Base-by-base conservation (phyloP, 1,140 invertebrate species). In the Physella acuta region DNA sequence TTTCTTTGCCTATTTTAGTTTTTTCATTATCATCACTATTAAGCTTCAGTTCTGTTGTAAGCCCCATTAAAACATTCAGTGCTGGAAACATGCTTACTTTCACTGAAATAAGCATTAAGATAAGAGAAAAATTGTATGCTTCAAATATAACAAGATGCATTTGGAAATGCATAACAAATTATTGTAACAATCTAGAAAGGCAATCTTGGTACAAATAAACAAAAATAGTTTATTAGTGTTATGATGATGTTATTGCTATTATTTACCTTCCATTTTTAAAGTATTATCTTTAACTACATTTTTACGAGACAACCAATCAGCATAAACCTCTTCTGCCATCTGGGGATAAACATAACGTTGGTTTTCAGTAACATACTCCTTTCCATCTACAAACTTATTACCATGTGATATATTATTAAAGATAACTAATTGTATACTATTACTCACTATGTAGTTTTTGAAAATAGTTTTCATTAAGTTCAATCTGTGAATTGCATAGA, bases 401-500 rank as follows among this genome's bases (percentile, higher is more conserved):
- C n/a, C 44, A 11, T 49, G 11, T 49, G 44, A 49, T n/a, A 49
- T 49, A 14, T 49, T n/a, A 49, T 14, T 14, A 49, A 49, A 14
- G 44, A 14, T 49, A 14, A 14, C n/a, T 49, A 14, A 49, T 14
- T 11, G 44, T 11, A 49, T n/a, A 49, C 11, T 14, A n/a, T n/a
- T 14, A 64, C 62, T 64, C n/a, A 64, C 62, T 17, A 52, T 52
- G 36, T 33, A 64, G 28, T 52, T 28, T 33, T 34, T 34, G 17
- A 64, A 52, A n/a, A 64, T 49, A 1, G 34, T 3, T 3, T 64
- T 49, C 49, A 64, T 30, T 14, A 64, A 1, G 17, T 64, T 53
- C 62, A 64, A 49, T 30, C 52, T 64, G 49, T 64, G 62, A 24
- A 64, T 49, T 4, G 28, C 62, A 64, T 49, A 64, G 2, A 64